phyloP scores from a whole-genome alignment of 2,113 vertebrate genomes.

The Dicrurus megarhynchus region DNA sequence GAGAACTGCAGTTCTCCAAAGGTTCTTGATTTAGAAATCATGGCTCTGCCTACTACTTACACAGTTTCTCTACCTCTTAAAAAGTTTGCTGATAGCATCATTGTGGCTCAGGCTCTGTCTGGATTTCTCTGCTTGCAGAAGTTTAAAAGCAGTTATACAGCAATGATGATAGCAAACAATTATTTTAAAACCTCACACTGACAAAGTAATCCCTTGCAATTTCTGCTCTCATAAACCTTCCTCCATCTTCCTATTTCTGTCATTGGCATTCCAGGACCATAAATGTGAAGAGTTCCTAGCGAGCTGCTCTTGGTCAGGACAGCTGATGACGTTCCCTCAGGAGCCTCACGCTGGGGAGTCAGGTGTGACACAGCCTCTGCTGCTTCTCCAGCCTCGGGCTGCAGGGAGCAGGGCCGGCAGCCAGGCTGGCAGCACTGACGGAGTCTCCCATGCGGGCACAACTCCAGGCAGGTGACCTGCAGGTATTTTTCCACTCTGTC shows the following conservation, averaged over 20 bases:
- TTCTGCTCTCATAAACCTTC: background rate
- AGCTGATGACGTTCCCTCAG: fast-evolving
- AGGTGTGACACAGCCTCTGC: background rate
- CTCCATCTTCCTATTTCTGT: background rate
- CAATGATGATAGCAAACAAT: background rate
- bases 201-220: background rate
- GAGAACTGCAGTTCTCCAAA: background rate
- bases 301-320: background rate
- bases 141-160: background rate
- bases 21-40: constrained; percentile 22
- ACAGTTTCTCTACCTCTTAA: background rate
- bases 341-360: background rate
- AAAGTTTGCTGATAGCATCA: background rate
- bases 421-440: background rate
- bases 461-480: constrained; percentile 20
- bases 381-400: background rate
- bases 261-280: background rate
- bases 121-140: background rate
- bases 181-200: background rate
- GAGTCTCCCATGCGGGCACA: background rate
- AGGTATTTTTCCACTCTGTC: constrained; percentile 57
- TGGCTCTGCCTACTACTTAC: background rate
- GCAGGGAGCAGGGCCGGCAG: background rate
- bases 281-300: background rate
- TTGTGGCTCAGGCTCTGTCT: background rate